These are phyloP conservation scores for Thymelicus sylvestris DNA, from an alignment of 2,888 invertebrate species.

Conservation along the genomic window DNA sequence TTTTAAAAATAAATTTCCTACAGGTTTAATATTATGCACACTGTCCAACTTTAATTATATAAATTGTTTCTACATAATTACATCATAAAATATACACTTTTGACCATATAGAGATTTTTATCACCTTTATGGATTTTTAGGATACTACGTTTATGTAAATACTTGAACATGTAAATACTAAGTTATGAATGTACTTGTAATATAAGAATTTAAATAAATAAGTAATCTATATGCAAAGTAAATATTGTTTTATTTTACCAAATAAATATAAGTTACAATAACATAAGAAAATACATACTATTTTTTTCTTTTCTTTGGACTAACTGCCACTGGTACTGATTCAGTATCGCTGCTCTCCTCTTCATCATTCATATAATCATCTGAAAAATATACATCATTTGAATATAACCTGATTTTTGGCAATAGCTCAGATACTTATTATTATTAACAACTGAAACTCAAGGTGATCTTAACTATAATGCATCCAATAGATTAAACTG, in stretches of 20 bases:
- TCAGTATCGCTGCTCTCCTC: conserved; percentile 53
- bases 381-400: conserved; percentile 29
- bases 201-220: conserved; percentile 36
- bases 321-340: conserved; percentile 51
- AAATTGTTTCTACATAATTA: too few species aligned
- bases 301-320: conserved; percentile 57
- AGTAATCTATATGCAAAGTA: conserved; percentile 12
- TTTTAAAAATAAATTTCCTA: too few species aligned
- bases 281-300: conserved; percentile 7
- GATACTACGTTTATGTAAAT: conserved; percentile 29
- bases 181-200: conserved; percentile 27
- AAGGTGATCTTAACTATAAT: too few species aligned
- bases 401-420: too few species aligned
- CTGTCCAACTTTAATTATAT: too few species aligned
- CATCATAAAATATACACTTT: too few species aligned
- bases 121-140: not conserved
- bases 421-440: too few species aligned
- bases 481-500: too few species aligned
- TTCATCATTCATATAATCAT: conserved; percentile 41
- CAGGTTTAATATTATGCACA: too few species aligned
- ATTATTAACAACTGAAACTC: too few species aligned
- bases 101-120: too few species aligned
- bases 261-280: not conserved
- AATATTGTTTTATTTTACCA: conserved; percentile 29
- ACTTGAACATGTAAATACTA: conserved; percentile 39